Conservation (phyloP, 2,113 vertebrate genomes). For the Cephalopholis sonnerati region DNA sequence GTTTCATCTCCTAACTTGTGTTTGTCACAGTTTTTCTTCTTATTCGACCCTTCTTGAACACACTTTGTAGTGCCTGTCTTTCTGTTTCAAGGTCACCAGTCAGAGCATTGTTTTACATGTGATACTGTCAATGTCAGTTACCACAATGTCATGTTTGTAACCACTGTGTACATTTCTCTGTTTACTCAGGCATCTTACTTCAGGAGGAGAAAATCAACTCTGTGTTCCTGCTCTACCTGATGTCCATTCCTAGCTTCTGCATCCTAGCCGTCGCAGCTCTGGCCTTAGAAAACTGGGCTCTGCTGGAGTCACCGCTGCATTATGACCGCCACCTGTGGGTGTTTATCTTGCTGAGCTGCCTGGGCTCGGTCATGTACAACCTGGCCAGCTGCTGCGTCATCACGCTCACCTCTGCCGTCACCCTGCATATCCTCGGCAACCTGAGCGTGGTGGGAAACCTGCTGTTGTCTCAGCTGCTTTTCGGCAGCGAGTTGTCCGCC, state of each 20-base stretch:
- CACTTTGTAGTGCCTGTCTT: background rate
- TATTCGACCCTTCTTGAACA: background rate
- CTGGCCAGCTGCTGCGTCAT: constrained; percentile 94
- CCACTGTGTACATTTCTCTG: background rate
- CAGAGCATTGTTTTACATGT: background rate
- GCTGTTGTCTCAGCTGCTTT: constrained; percentile 91
- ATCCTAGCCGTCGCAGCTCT: constrained; percentile 91
- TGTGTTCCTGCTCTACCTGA: constrained; percentile 92
- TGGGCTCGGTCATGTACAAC: constrained; percentile 96
- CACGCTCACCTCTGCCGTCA: constrained; percentile 96
- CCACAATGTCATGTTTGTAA: background rate
- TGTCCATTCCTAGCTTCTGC: constrained; percentile 96
- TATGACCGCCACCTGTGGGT: constrained; percentile 89
- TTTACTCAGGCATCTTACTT: constrained; percentile 89
- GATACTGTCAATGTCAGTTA: background rate
- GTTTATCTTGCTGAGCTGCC: constrained; percentile 94
- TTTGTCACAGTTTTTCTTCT: background rate
- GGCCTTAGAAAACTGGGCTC: constrained; percentile 89
- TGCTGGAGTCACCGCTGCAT: constrained; percentile 83
- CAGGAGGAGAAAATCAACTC: constrained; percentile 94
- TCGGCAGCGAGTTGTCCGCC: constrained; percentile 88
- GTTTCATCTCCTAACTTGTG: background rate
- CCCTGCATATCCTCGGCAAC: constrained; percentile 96
- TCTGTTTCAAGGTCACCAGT: background rate
- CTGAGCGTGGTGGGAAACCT: constrained; percentile 94